Conservation (phyloP, 1,140 invertebrate species). For the Lutraria rhynchaena region DNA sequence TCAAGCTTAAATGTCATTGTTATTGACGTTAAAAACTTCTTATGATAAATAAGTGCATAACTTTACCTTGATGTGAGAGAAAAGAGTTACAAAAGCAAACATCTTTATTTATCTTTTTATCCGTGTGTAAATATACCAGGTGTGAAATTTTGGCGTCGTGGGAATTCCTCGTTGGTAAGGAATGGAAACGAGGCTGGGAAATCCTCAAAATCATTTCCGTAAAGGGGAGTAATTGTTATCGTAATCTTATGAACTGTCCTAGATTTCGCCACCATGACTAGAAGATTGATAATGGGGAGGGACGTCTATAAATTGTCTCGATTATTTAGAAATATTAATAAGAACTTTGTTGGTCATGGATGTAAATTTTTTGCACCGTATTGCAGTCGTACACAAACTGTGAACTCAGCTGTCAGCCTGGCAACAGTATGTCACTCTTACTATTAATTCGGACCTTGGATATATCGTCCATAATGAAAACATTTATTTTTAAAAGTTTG, state of each 20-base stretch:
- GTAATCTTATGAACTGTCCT: neutral
- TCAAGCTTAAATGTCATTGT: too few relatives aligned
- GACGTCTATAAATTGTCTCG: neutral
- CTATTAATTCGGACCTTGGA: too few relatives aligned
- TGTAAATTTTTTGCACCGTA: neutral
- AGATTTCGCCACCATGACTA: neutral
- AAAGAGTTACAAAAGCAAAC: neutral
- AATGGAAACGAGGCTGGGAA: constrained; percentile 23
- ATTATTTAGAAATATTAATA: constrained; percentile 38
- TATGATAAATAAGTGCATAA: too few relatives aligned
- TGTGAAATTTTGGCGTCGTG: constrained; percentile 9
- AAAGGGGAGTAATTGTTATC: constrained; percentile 16
- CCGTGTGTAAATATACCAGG: constrained; percentile 40
- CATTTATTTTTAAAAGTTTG: too few relatives aligned
- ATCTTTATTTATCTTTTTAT: constrained; percentile 20
- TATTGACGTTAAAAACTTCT: too few relatives aligned
- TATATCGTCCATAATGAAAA: too few relatives aligned
- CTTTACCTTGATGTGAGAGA: constrained; percentile 11
- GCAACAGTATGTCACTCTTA: neutral
- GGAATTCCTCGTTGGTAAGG: constrained; percentile 40
- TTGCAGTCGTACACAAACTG: constrained; percentile 7
- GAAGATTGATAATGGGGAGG: constrained; percentile 13
- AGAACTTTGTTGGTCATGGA: neutral
- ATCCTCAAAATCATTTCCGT: neutral
- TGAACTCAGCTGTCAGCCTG: constrained; percentile 23